phyloP scores from a whole-genome alignment of 2,888 invertebrate genomes.

The Dryococelus australis region DNA sequence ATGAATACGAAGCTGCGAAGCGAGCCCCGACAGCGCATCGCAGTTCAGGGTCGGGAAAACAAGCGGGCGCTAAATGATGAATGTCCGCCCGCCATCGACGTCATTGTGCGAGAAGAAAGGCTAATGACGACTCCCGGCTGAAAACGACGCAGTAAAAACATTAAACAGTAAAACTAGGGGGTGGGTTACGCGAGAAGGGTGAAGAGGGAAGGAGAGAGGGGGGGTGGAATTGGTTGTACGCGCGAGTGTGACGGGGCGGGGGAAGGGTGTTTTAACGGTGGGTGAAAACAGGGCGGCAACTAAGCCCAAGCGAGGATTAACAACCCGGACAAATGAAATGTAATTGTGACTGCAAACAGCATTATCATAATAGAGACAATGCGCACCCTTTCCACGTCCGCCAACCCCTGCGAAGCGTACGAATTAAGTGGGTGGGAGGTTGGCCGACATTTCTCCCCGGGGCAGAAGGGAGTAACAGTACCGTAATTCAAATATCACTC shows the following conservation, averaged over 20 bases:
- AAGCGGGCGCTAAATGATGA: too few species aligned
- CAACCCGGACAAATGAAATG: conserved; percentile 11
- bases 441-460: neutral
- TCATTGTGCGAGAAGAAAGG: neutral
- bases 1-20: too few species aligned
- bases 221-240: neutral
- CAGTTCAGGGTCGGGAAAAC: too few species aligned
- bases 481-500: neutral
- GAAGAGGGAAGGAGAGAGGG: neutral
- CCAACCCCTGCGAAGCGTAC: too few species aligned
- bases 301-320: neutral
- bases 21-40: too few species aligned
- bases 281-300: neutral
- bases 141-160: neutral
- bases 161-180: neutral
- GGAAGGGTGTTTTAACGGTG: neutral
- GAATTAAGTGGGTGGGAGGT: conserved; percentile 7
- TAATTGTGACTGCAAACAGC: conserved; percentile 3
- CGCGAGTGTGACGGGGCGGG: neutral
- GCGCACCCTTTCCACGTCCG: neutral
- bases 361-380: conserved; percentile 16
- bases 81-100: neutral
- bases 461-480: neutral
- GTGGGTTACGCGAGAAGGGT: neutral
- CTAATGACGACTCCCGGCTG: neutral